A percentile compares a stretch with the other conserved stretches of the same genome.
phyloP scores from a whole-genome alignment of 2,113 vertebrate species.

The Cyprinodon variegatus region DNA sequence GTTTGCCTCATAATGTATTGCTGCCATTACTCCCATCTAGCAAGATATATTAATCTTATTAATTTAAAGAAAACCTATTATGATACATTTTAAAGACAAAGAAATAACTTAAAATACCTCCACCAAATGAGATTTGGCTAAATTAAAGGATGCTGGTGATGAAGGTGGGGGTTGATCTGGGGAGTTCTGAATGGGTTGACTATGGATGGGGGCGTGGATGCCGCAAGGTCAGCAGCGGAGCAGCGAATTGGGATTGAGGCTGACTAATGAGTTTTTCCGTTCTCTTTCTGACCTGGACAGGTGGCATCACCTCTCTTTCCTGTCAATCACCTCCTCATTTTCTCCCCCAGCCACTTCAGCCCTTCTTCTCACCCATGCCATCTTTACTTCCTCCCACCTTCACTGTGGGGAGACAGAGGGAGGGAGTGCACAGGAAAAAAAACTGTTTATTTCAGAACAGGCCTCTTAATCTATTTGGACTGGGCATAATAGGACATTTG shows the following conservation, averaged over 20 bases:
- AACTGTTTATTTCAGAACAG: slow-evolving; percentile 77
- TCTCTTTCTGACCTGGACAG: slow-evolving; percentile 57
- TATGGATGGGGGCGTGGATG: slow-evolving; percentile 30
- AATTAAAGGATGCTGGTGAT: slow-evolving; percentile 3
- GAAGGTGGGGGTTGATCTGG: not conserved
- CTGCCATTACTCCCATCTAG: no score
- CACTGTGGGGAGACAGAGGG: slow-evolving; percentile 2
- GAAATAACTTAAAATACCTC: not conserved
- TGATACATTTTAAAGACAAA: not conserved
- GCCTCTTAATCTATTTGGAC: slow-evolving; percentile 82
- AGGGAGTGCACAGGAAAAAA: slow-evolving; percentile 36
- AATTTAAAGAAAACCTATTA: not conserved
- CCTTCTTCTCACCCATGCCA: slow-evolving; percentile 12
- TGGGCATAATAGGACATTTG: slow-evolving; percentile 83
- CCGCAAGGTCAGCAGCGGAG: slow-evolving; percentile 77
- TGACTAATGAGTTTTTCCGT: slow-evolving; percentile 79
- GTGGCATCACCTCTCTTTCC: slow-evolving; percentile 72
- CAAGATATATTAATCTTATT: no score
- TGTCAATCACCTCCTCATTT: slow-evolving; percentile 59
- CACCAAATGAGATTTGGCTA: slow-evolving; percentile 24
- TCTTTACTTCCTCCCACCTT: slow-evolving; percentile 14
- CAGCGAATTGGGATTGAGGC: slow-evolving; percentile 75
- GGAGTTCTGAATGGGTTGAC: slow-evolving; percentile 6
- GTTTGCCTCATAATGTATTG: no score
- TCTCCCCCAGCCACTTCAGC: not conserved